Conservation (phyloP, 2,113 vertebrate genomes). For the Melanocharis versteri region DNA sequence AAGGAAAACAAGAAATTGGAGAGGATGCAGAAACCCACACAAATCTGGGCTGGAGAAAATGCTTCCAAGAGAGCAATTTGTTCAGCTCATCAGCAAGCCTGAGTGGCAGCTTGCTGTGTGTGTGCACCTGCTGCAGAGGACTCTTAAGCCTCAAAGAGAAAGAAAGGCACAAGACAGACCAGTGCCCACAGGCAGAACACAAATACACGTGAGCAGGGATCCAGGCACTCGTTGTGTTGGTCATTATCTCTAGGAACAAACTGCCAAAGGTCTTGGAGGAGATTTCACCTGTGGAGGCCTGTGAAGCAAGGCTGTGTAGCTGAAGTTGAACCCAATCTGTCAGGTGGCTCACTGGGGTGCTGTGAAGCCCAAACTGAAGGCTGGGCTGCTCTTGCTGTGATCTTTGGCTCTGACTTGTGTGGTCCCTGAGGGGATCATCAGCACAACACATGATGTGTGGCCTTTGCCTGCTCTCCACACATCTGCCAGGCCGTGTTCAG, state of each 20-base stretch:
- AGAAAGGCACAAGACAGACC: background rate
- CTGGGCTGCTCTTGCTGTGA: background rate
- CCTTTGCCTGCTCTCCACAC: fast-evolving
- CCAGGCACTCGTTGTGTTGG: background rate
- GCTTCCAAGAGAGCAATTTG: background rate
- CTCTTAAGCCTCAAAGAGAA: background rate
- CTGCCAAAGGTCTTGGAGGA: background rate
- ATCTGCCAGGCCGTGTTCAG: background rate
- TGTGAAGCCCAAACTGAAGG: background rate
- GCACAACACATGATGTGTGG: fast-evolving
- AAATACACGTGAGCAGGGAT: background rate
- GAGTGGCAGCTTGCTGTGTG: background rate
- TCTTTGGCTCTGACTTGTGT: background rate
- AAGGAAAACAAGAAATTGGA: background rate
- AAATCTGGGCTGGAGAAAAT: background rate
- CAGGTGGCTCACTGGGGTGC: background rate
- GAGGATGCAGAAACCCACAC: background rate
- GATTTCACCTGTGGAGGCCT: background rate
- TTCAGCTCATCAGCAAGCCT: slow-evolving; percentile 9
- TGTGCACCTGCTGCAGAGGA: background rate
- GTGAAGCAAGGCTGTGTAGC: background rate
- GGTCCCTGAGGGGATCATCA: background rate
- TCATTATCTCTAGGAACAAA: background rate
- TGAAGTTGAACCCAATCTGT: background rate
- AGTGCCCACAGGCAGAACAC: background rate